Evolutionary conservation across 2,888 invertebrate genomes (phyloP), one percentile per base, ranked within the genome.

Genomic region (Hydrotaea diabolus): DNA sequence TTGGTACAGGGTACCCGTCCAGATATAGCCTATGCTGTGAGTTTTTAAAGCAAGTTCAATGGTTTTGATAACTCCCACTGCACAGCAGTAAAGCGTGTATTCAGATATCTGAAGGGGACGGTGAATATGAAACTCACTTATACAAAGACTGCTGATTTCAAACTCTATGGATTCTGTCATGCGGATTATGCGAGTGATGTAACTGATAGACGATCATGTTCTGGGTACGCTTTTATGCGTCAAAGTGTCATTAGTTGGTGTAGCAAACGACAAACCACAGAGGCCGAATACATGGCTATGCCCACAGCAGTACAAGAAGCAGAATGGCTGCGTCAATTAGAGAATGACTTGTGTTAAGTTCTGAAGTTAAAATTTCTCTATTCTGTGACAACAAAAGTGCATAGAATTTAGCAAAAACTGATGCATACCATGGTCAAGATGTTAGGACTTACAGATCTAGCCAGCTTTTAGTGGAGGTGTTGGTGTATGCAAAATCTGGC

Each of bases 21-120:
- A 36, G 87, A 87, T 73, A 72, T 87, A 9, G 80, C 85, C 0
- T 87, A 80, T 75, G 86, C 86, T n/a, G 86, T 86, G 3, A 86
- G 80, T 55, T 59, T 57, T 26, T 77, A 86, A 3, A 87, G 87
- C 71, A 74, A 84, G 49, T 87, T 82, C 31, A 86, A 80, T n/a
- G 82, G 83, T 59, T 82, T 77, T 26, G 82, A 76, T 13, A 72
- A 83, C n/a, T 53, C 85, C 0, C 87, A 87, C 57, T 88, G 86
- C 86, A 69, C n/a, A 59, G 72, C 71, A 3, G 77, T 72, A 4
- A 78, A 78, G 31, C 59, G 72, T 19, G 21, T 78, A 13, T 72
- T 78, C 26, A 23, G 72, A 1, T 78, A 78, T 31, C 71, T 78
- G 15, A 78, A 78, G 26, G 71, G 72, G n/a, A 78, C 72, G 0